A percentile compares a stretch with the other conserved stretches of the same genome.
phyloP scores from a whole-genome alignment of 1,140 invertebrate genomes.

The Tetraneura akinire region DNA sequence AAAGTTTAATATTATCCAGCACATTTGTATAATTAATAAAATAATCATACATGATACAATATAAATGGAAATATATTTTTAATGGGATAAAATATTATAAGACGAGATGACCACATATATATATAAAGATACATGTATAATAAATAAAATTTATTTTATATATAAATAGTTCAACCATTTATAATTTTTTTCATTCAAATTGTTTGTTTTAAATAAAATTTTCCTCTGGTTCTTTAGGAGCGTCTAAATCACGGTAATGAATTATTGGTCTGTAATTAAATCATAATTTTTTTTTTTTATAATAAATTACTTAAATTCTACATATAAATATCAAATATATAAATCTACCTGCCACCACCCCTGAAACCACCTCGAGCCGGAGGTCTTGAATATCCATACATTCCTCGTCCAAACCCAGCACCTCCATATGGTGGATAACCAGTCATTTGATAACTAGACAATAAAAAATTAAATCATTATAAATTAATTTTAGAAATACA shows the following conservation, averaged over 20 bases:
- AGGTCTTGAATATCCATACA: constrained; percentile 57
- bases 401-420: constrained; percentile 58
- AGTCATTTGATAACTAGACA: constrained; percentile 28
- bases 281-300: too few species aligned
- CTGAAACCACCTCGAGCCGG: constrained; percentile 53
- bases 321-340: not conserved
- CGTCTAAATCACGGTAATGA: constrained; percentile 89
- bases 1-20: not conserved
- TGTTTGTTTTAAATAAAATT: constrained; percentile 35
- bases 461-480: not conserved
- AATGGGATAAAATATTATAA: constrained; percentile 16
- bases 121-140: not conserved
- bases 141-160: not conserved
- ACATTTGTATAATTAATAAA: constrained; percentile 2
- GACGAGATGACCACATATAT: not conserved
- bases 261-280: constrained; percentile 81
- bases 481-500: not conserved
- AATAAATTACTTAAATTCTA: too few species aligned
- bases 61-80: not conserved
- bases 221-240: constrained; percentile 82
- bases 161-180: not conserved
- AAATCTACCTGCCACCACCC: constrained; percentile 55
- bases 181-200: not conserved
- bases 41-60: not conserved
- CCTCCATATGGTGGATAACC: constrained; percentile 59